Conservation (phyloP, 2,888 invertebrate species). For the Callimorpha dominula region DNA sequence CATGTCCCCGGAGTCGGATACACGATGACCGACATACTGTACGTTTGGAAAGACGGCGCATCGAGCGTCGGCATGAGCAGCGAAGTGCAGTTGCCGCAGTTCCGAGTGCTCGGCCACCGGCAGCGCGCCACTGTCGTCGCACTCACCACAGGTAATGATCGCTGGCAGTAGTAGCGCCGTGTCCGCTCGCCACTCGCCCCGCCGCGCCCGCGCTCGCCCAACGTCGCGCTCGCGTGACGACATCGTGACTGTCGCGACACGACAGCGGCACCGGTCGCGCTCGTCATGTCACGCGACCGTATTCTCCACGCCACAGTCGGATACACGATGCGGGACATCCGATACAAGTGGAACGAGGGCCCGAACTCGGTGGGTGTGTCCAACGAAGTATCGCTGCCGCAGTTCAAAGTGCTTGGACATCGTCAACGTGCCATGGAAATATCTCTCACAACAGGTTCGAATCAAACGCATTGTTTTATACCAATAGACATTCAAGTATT, state of each 20-base stretch:
- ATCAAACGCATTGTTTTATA: conserved; percentile 12
- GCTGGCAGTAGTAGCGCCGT: conserved; percentile 27
- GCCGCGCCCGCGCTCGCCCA: conserved; percentile 44
- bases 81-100: conserved; percentile 97
- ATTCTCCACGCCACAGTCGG: conserved; percentile 89
- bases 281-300: conserved; percentile 57
- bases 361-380: conserved; percentile 96
- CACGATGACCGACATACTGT: conserved; percentile 96
- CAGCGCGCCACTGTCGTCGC: conserved; percentile 96
- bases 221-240: conserved; percentile 26
- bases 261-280: conserved; percentile 55
- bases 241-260: conserved; percentile 22
- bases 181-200: conserved; percentile 16
- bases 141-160: conserved; percentile 94
- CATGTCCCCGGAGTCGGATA: conserved; percentile 92
- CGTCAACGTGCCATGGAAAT: conserved; percentile 97
- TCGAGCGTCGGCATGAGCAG: conserved; percentile 96
- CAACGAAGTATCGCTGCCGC: conserved; percentile 96
- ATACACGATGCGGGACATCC: conserved; percentile 98
- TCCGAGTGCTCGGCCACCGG: conserved; percentile 97
- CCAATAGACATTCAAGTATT: not conserved
- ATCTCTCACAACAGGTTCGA: conserved; percentile 96
- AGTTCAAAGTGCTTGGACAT: conserved; percentile 98
- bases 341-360: conserved; percentile 97
- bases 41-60: conserved; percentile 96